Percentiles rank a stretch among this genome's conserved stretches.
These are phyloP conservation scores for Poecilia gillii DNA, from an alignment of 2,797 vertebrate species.

Conservation along the genomic window DNA sequence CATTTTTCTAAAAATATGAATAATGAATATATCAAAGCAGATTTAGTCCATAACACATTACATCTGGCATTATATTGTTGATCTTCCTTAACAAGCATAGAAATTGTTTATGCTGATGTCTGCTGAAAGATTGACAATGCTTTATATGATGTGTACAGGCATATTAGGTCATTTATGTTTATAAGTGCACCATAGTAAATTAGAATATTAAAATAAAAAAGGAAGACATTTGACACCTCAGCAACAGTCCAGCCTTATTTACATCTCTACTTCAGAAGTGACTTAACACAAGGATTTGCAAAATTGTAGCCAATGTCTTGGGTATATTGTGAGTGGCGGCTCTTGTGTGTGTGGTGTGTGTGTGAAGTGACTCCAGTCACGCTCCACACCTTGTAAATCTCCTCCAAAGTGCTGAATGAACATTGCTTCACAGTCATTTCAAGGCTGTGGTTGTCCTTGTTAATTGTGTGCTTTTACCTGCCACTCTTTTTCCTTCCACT, in stretches of 20 bases:
- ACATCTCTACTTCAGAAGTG: not conserved
- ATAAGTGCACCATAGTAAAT: not conserved
- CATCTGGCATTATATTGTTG: not conserved
- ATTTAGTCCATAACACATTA: not conserved
- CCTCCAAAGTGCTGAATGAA: not conserved
- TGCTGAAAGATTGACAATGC: not conserved
- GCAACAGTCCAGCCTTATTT: not conserved
- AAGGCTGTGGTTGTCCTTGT: not conserved
- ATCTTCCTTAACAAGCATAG: not conserved
- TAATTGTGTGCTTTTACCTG: not conserved
- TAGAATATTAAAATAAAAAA: not conserved
- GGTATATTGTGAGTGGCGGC: not conserved
- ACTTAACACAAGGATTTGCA: not conserved
- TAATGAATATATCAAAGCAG: not conserved
- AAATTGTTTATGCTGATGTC: not conserved
- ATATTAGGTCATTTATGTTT: not conserved
- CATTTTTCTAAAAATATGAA: not conserved
- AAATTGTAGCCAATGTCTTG: not conserved
- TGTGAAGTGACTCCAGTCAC: not conserved
- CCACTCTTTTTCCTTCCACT: not conserved
- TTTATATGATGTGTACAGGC: not conserved
- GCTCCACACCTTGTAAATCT: not conserved
- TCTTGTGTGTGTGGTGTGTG: not conserved
- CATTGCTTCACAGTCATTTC: not conserved
- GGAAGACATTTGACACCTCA: not conserved